A percentile compares a stretch with the other conserved stretches of the same genome.
Conservation (phyloP, 2,888 invertebrate genomes). For the Drosophila hamatofila region DNA sequence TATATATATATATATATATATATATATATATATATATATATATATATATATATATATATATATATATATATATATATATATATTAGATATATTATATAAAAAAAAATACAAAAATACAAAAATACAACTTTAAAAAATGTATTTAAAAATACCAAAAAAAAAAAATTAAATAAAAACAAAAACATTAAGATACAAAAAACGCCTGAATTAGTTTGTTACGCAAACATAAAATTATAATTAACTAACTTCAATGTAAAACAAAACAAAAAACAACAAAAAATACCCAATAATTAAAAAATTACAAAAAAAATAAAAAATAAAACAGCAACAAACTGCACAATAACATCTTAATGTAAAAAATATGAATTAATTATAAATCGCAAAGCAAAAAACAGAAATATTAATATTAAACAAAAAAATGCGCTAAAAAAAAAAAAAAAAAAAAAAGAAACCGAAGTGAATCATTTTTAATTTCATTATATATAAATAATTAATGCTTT, state of each 20-base stretch:
- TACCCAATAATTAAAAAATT: conserved; percentile 33
- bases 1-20: conserved; percentile 63
- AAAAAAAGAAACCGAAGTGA: conserved; percentile 43
- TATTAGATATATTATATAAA: conserved; percentile 61
- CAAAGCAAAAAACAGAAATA: conserved; percentile 63
- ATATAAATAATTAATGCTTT: conserved; percentile 84
- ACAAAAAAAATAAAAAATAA: conserved; percentile 24
- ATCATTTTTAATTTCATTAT: conserved; percentile 77
- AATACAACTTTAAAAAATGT: conserved; percentile 45
- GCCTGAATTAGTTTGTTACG: conserved; percentile 79
- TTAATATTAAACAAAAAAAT: conserved; percentile 52
- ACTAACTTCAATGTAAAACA: conserved; percentile 70
- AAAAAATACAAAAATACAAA: conserved; percentile 15
- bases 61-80: conserved; percentile 70
- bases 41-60: conserved; percentile 67
- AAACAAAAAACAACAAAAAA: conserved; percentile 41
- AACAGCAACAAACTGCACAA: conserved; percentile 77
- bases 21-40: conserved; percentile 62
- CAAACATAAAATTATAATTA: conserved; percentile 69
- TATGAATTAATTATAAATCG: conserved; percentile 66
- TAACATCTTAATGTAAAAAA: conserved; percentile 77
- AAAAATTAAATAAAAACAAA: conserved; percentile 9
- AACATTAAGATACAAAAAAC: conserved; percentile 61
- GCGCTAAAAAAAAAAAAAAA: conserved; percentile 63
- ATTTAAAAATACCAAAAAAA: conserved; percentile 57